Conservation (phyloP, 2,113 vertebrate genomes). For the Melanocharis versteri region DNA sequence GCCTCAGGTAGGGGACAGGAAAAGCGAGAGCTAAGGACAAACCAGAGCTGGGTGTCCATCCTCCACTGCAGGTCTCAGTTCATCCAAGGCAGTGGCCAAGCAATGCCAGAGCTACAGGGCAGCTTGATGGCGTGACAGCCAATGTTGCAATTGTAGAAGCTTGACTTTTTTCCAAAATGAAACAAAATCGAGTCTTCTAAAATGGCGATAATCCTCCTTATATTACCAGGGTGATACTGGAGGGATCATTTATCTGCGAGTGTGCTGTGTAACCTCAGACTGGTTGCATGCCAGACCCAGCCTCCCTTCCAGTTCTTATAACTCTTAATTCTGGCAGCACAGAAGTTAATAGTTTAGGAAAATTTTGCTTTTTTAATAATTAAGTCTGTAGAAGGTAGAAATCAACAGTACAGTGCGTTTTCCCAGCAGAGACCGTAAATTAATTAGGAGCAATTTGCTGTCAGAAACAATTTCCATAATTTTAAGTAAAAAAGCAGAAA, state of each 20-base stretch:
- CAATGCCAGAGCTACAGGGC: background rate
- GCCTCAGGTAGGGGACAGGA: background rate
- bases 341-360: slow-evolving; percentile 74
- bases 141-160: background rate
- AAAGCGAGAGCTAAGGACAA: background rate
- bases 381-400: slow-evolving; percentile 78
- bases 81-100: background rate
- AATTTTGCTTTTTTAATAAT: slow-evolving; percentile 72
- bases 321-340: slow-evolving; percentile 57
- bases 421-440: slow-evolving; percentile 79
- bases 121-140: background rate
- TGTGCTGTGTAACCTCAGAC: background rate
- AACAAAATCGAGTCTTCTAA: slow-evolving; percentile 8
- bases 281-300: background rate
- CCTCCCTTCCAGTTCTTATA: background rate
- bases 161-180: slow-evolving; percentile 39
- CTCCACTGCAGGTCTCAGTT: background rate
- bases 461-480: slow-evolving; percentile 83
- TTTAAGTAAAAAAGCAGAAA: slow-evolving; percentile 76
- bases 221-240: background rate
- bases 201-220: background rate
- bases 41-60: background rate
- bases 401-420: slow-evolving; percentile 77
- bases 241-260: background rate
- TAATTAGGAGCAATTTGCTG: slow-evolving; percentile 82